phyloP scores from a whole-genome alignment of 2,113 vertebrate genomes.

The Uria aalge region DNA sequence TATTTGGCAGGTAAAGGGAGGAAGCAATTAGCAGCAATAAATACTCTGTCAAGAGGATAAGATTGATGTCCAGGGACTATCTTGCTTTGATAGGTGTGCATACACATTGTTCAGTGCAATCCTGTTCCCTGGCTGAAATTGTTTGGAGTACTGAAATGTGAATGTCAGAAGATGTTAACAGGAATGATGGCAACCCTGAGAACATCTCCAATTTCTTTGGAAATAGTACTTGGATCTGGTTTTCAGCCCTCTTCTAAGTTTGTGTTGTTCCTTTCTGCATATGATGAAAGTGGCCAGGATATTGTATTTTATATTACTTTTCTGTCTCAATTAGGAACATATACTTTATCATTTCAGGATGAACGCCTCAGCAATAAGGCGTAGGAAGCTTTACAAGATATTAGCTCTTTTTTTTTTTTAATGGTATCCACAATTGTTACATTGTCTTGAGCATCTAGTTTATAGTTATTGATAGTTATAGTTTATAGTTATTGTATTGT shows the following conservation, averaged over 20 bases:
- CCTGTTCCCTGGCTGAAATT: neutral
- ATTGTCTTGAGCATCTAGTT: neutral
- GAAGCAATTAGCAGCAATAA: neutral
- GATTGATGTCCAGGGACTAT: neutral
- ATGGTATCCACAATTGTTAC: neutral
- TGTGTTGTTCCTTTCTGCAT: neutral
- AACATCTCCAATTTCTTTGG: neutral
- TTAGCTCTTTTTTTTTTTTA: neutral
- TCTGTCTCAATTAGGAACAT: neutral
- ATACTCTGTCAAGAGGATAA: neutral
- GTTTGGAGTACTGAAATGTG: neutral
- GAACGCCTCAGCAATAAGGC: neutral
- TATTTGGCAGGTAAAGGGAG: neutral
- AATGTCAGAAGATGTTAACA: neutral
- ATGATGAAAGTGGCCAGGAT: neutral
- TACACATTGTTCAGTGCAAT: neutral
- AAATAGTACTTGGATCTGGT: neutral
- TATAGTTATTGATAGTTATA: neutral
- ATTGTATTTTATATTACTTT: neutral
- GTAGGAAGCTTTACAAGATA: neutral
- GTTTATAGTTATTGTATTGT: neutral
- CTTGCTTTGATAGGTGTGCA: neutral
- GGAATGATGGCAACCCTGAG: neutral
- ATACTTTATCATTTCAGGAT: neutral
- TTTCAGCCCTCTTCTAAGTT: neutral